Conservation (phyloP, 2,113 vertebrate species). For the Monarcha castaneiventris region DNA sequence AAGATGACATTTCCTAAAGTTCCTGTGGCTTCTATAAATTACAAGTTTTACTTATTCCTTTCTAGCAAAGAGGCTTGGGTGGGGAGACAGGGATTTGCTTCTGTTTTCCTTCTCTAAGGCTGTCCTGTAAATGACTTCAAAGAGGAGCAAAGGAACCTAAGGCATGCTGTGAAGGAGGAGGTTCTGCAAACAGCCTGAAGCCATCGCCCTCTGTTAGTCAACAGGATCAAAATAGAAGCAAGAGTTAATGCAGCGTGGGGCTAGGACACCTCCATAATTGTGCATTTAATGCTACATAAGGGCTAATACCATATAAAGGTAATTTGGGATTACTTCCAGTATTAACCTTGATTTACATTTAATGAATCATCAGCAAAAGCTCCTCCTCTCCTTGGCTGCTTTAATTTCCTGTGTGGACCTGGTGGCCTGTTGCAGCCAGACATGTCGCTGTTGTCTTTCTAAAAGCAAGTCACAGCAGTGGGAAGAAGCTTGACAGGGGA, state of each 20-base stretch:
- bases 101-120: not conserved
- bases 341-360: not conserved
- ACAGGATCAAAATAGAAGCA: not conserved
- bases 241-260: accelerated
- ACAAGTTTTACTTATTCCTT: not conserved
- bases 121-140: not conserved
- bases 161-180: not conserved
- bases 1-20: not conserved
- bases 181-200: not conserved
- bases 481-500: not conserved
- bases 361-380: not conserved
- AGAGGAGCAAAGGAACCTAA: not conserved
- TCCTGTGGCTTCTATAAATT: not conserved
- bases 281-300: not conserved
- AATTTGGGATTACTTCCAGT: not conserved
- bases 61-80: not conserved
- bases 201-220: not conserved
- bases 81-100: not conserved
- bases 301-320: not conserved
- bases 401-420: not conserved
- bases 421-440: not conserved
- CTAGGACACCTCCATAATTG: not conserved
- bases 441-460: not conserved
- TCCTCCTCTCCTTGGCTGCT: not conserved
- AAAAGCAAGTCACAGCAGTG: not conserved